phyloP scores from a whole-genome alignment of 1,140 invertebrate genomes.

The Temnothorax nylanderi region DNA sequence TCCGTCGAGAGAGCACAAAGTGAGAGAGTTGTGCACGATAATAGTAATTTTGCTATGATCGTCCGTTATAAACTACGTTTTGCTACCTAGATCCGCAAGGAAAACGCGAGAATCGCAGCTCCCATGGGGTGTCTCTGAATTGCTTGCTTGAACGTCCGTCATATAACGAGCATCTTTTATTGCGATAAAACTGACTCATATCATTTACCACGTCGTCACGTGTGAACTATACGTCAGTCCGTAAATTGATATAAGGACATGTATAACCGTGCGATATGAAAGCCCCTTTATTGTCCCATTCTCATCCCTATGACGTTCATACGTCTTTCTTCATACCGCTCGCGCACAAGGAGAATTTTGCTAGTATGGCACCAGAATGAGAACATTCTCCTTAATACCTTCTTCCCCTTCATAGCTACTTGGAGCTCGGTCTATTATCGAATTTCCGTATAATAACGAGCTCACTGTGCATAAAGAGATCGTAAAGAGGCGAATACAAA shows the following conservation, averaged over 20 bases:
- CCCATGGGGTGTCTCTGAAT: constrained; percentile 11
- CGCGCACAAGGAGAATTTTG: constrained; percentile 48
- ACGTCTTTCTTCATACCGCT: constrained; percentile 56
- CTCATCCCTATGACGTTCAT: constrained; percentile 66
- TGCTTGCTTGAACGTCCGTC: background rate
- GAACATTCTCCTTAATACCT: constrained; percentile 68
- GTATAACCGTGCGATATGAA: constrained; percentile 70
- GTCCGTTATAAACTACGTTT: constrained; percentile 29
- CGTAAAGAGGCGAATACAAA: constrained; percentile 21
- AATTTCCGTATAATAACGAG: constrained; percentile 54
- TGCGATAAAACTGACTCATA: constrained; percentile 43
- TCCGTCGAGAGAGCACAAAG: constrained; percentile 5
- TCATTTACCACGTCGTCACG: constrained; percentile 57
- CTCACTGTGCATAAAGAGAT: constrained; percentile 37
- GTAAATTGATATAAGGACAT: constrained; percentile 72
- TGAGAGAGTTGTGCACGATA: constrained; percentile 2
- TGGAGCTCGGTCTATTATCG: constrained; percentile 49
- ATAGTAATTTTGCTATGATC: constrained; percentile 25
- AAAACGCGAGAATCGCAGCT: constrained; percentile 14
- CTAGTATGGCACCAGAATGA: constrained; percentile 55
- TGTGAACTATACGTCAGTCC: constrained; percentile 68
- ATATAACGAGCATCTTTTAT: constrained; percentile 45
- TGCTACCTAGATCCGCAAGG: background rate
- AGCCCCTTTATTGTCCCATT: constrained; percentile 71
- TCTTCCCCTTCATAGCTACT: constrained; percentile 46